phyloP scores from a whole-genome alignment of 2,888 invertebrate genomes.

The Agrochola macilenta region DNA sequence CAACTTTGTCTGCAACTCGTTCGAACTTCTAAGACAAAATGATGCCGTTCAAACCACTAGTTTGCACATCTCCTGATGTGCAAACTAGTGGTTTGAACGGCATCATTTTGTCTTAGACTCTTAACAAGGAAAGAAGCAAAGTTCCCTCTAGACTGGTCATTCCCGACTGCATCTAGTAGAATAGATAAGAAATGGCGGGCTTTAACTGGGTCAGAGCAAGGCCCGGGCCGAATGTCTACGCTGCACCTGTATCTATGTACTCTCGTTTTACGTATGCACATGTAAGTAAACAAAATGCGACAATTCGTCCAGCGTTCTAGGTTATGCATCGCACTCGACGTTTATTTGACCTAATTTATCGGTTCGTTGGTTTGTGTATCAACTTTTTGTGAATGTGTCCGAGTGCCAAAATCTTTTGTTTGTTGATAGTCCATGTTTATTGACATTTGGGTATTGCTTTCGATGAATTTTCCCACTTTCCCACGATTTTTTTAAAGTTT shows the following conservation, averaged over 20 bases:
- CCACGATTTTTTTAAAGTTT: background rate
- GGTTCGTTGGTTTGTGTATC: constrained; percentile 63
- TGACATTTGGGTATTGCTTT: constrained; percentile 31
- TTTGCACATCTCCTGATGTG: constrained; percentile 40
- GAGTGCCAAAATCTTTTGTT: constrained; percentile 52
- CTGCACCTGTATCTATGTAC: constrained; percentile 65
- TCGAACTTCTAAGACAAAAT: constrained; percentile 47
- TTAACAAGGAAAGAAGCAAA: constrained; percentile 59
- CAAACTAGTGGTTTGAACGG: too few relatives aligned
- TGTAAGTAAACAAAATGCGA: constrained; percentile 72
- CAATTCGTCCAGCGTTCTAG: constrained; percentile 69
- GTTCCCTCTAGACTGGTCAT: constrained; percentile 55
- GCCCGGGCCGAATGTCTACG: constrained; percentile 66
- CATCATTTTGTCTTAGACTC: too few relatives aligned
- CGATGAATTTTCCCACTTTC: background rate
- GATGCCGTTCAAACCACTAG: constrained; percentile 36
- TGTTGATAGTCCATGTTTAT: constrained; percentile 46
- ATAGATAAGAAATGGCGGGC: constrained; percentile 66
- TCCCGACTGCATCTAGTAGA: constrained; percentile 64
- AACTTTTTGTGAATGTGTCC: constrained; percentile 51
- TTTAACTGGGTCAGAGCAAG: constrained; percentile 72
- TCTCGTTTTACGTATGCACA: constrained; percentile 48
- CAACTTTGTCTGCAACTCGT: constrained; percentile 34
- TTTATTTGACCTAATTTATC: constrained; percentile 73
- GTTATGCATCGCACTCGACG: constrained; percentile 68